Percentiles rank a stretch among this genome's conserved stretches.
These are phyloP conservation scores for Harpagifer antarcticus DNA, from an alignment of 2,797 vertebrate species.

Conservation along the genomic window DNA sequence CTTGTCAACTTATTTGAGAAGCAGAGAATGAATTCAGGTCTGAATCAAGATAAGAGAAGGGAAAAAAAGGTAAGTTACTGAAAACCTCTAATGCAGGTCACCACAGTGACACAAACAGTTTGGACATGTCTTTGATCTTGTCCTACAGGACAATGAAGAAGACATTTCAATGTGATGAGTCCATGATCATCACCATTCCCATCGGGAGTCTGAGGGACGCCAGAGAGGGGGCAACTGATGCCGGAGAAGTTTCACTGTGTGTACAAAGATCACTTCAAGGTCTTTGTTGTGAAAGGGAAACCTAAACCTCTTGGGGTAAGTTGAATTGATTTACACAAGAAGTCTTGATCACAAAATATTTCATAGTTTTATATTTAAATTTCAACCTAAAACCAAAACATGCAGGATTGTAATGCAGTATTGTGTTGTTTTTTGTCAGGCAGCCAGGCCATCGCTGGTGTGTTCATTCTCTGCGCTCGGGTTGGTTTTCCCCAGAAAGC, in stretches of 20 bases:
- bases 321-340: neutral
- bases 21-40: slow-evolving; percentile 31
- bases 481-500: rapidly evolving
- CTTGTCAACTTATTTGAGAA: slow-evolving; percentile 44
- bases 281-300: slow-evolving; percentile 75
- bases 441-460: slow-evolving; percentile 75
- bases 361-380: neutral
- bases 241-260: slow-evolving; percentile 81
- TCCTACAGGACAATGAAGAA: slow-evolving; percentile 71
- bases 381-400: neutral
- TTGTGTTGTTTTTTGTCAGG: slow-evolving; percentile 59
- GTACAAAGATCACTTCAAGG: slow-evolving; percentile 83
- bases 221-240: slow-evolving; percentile 68
- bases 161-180: slow-evolving; percentile 78
- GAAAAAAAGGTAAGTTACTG: slow-evolving; percentile 35
- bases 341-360: neutral
- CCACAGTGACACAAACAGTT: neutral
- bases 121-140: neutral
- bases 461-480: slow-evolving; percentile 73
- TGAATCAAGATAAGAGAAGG: neutral
- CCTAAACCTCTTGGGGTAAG: slow-evolving; percentile 82
- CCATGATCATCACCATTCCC: slow-evolving; percentile 84
- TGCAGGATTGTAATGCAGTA: neutral
- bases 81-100: neutral
- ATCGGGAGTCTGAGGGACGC: slow-evolving; percentile 56